Evolutionary conservation across 1,140 invertebrate species (phyloP).

Genomic region (Sminthurinus signatus): DNA sequence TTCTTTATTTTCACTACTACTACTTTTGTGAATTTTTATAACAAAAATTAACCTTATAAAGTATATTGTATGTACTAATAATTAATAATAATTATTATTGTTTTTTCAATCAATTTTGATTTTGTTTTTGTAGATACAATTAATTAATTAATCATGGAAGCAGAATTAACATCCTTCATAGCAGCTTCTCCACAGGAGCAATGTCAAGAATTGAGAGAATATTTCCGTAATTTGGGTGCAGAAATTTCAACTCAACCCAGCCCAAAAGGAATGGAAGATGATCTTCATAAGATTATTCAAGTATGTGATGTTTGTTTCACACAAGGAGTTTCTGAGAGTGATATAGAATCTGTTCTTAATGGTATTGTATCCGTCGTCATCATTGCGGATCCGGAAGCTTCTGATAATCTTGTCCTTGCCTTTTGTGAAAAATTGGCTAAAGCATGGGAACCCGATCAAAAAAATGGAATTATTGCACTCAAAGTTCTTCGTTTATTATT

Average conservation of each 20-base stretch:
- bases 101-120: no score
- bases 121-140: no score
- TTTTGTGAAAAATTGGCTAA: constrained; percentile 93
- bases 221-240: constrained; percentile 83
- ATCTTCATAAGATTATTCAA: constrained; percentile 89
- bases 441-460: constrained; percentile 63
- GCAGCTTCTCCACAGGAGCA: constrained; percentile 40
- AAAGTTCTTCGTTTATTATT: constrained; percentile 83
- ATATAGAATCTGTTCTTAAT: constrained; percentile 76
- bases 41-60: no score
- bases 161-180: constrained; percentile 39
- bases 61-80: no score
- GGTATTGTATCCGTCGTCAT: constrained; percentile 71
- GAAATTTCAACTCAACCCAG: constrained; percentile 87
- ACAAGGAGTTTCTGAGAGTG: constrained; percentile 63
- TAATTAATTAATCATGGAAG: constrained; percentile 31
- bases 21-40: no score
- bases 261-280: constrained; percentile 82
- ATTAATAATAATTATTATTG: no score
- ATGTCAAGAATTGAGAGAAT: constrained; percentile 69
- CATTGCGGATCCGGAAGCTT: constrained; percentile 71
- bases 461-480: constrained; percentile 70
- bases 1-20: no score
- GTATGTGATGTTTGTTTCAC: constrained; percentile 88
- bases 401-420: constrained; percentile 80